Base-by-base conservation (phyloP, 2,888 invertebrate species). In the Leptinotarsa tumamoca region DNA sequence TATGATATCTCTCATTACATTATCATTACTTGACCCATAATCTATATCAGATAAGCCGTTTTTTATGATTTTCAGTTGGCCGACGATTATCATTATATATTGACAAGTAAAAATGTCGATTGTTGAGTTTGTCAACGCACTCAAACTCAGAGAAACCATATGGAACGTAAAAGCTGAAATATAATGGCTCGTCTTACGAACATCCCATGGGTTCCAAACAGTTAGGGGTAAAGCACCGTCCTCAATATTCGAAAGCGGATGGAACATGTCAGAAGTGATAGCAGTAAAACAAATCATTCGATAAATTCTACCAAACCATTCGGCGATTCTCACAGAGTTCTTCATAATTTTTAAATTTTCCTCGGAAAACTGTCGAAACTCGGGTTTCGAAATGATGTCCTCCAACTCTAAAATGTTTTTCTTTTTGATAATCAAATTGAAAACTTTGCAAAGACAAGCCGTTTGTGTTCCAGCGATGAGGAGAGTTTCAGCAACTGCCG, bases 41-140 rank as follows among this genome's bases (percentile, higher is more conserved):
- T 63, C n/a, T 17, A 63, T 33, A 33, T 17, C 7, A 63, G 63
- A 63, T 63, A 63, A 43, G n/a, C 43, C 33, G 10, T 43, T 63
- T 33, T 63, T 63, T 3, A 63, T 63, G 5, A 63, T 63, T 43
- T 63, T 63, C 43, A 63, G 43, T 43, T 63, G 63, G 10, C 63
- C 63, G n/a, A 63, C 43, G 14, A 63, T 43, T 17, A 63, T 63
- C 63, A 63, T 63, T 63, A 63, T 63, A 63, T 63, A 63, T 43
- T 63, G 63, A 33, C 63, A 63, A 63, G 33, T 63, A 33, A 63
- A 63, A 33, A 63, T 63, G 13, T 63, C 63, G 63, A 63, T 33
- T 27, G 63, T 63, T n/a, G 63, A 33, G n/a, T 63, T 63, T 18
- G 43, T 63, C 15, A 63, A 27, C 3, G 33, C 63, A 43, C 43